Base-by-base conservation (phyloP, 2,888 invertebrate species). In the Melinopterus prodromus region DNA sequence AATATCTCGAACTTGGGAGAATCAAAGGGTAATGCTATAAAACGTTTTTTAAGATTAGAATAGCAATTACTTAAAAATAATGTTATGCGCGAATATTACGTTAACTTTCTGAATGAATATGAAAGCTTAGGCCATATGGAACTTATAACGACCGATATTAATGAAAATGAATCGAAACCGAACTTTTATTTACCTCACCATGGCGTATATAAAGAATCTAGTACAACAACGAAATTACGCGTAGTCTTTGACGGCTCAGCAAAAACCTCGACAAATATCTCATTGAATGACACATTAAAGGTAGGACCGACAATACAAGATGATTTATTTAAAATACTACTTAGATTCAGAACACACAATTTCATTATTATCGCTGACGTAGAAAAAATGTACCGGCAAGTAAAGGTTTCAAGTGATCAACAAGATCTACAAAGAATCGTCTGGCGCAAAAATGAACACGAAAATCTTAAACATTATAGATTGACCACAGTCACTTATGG, bases 341-440 rank as follows among this genome's bases (percentile, higher is more conserved):
- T 77, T 35, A n/a, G 77, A 79, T 80, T 77, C 69, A 71, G 79
- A 71, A 77, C 15, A 70, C 76, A 80, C 26, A 81, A 81, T 6
- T 83, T 84, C 38, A 84, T 86, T 0, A 37, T 89, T 12, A 85
- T 85, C 7, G 86, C 86, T 0, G 88, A 89, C 78, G 86, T 89
- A 12, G 85, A 83, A 16, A 88, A 89, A 81, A 88, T 88, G 86
- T 88, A 86, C 79, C 82, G 87, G 0, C 87, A 87, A 79, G 84
- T 88, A n/a, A 12, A 70, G 0, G 78, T 88, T 0, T 77, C 83
- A n/a, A 75, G 80, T 0, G 80, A 82, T 1, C 85, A 88, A 72
- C 77, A 84, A 15, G 69, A 84, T n/a, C 83, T 85, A n/a, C 88
- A 88, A 74, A 78, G 85, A 7, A 88, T 90, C 5, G 71, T 89